Conservation (phyloP, 2,113 vertebrate genomes). For the Prochilodus magdalenae region DNA sequence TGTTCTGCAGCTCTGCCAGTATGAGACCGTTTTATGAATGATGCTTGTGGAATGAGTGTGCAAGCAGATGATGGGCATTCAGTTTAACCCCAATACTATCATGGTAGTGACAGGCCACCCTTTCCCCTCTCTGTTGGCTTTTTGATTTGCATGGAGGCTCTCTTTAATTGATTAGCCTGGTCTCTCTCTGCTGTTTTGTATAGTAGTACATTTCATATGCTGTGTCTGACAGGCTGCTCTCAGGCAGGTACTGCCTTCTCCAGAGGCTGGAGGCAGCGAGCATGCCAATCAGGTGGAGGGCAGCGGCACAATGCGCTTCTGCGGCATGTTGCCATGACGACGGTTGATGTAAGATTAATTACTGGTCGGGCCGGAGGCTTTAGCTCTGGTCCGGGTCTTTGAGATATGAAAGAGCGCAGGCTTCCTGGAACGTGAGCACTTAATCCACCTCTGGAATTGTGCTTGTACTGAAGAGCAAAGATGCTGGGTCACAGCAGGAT, state of each 20-base stretch:
- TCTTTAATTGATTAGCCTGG: neutral
- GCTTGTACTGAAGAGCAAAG: neutral
- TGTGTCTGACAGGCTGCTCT: neutral
- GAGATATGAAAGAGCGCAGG: conserved; percentile 35
- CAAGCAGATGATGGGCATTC: neutral
- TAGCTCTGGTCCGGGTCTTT: neutral
- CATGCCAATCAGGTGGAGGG: conserved; percentile 58
- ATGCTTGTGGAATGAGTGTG: neutral
- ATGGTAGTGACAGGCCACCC: neutral
- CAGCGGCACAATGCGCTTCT: conserved; percentile 67
- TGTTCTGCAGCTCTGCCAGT: neutral
- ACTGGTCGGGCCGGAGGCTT: neutral
- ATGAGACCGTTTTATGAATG: neutral
- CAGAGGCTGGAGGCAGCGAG: conserved; percentile 48
- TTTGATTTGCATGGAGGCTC: neutral
- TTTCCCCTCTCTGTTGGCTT: no score
- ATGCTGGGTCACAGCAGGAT: neutral
- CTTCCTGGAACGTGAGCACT: conserved; percentile 7
- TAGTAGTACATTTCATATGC: neutral
- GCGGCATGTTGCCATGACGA: conserved; percentile 68
- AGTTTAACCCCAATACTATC: neutral
- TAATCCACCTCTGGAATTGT: neutral
- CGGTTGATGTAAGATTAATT: conserved; percentile 75
- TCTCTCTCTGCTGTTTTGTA: neutral
- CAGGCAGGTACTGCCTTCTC: neutral